Base-by-base conservation (phyloP, 2,888 invertebrate genomes). In the Cephus pygmeus region DNA sequence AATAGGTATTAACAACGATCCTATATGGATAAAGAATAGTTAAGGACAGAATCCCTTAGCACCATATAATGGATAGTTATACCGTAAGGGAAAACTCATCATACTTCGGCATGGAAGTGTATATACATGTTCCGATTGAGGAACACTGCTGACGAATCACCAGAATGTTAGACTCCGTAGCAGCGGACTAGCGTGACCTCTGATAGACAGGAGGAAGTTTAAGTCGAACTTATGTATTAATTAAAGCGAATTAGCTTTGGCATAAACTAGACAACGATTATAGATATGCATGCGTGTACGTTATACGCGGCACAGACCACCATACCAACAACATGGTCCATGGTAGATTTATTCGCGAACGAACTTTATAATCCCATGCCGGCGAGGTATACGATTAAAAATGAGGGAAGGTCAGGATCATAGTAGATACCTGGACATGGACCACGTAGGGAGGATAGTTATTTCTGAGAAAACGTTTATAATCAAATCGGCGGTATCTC, bases 201-300 rank as follows among this genome's bases (percentile, higher is more conserved):
- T 88, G 87, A 87, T 83, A 80, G 88, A 88, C 87, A 84, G 85
- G 80, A 80, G 78, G 81, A 86, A 80, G 81, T 82, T 80, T 82
- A 82, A 69, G 81, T 83, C 83, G 83, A 86, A 82, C 83, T 86
- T 83, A 82, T 83, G 87, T 86, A 88, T 86, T 85, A 88, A 88
- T 88, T 88, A 87, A 86, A 84, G 83, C 83, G 84, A 84, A 87
- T 87, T 85, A 88, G 82, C 82, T 71, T 71, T 56, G 56, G 56
- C 23, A 56, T 23, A 56, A 56, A 56, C 56, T 56, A 23, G 23
- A 56, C 23, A 56, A 56, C 56, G 56, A 56, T 56, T 56, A 56
- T 56, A 15, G 56, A 40, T 56, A 23, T 9, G 23, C 56, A 56
- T 56, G 9, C 56, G 56, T 56, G 56, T 56, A 56, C 23, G 6